Evolutionary conservation across 2,888 invertebrate genomes (phyloP), one percentile per base, ranked within the genome.

Genomic region (Tenthredo livida): DNA sequence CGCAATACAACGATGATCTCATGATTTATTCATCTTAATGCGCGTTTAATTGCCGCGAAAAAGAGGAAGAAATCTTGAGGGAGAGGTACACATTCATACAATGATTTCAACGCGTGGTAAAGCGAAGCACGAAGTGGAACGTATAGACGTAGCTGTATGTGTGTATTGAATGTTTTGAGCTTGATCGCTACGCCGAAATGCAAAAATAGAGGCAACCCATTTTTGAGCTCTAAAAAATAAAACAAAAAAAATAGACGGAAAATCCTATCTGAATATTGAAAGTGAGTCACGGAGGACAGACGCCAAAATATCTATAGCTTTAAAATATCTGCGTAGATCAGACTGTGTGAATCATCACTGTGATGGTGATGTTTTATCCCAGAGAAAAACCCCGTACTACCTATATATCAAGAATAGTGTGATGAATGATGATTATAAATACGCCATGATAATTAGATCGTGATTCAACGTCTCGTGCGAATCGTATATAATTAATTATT

Each of bases 41-140:
- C 21, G 61, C 29, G 67, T 67, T 67, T 67, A 67, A 67, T 67
- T 29, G 67, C 67, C 33, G 7, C 67, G 33, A 29, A 25, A 1
- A n/a, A 61, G 21, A 25, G 12, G 21, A 61, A 61, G 21, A 61
- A 67, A 67, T 67, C 33, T 67, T 29, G 17, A 21, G 21, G 2
- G 25, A 25, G 21, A n/a, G n/a, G n/a, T n/a, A n/a, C n/a, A n/a
- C n/a, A n/a, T n/a, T n/a, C n/a, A 10, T 61, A 61, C 4, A 29
- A 29, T 33, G 50, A 77, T 54, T 77, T 77, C 10, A 77, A 77
- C 77, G 77, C 54, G 77, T 77, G 77, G 50, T 50, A 33, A 77
- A 77, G 50, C 33, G 33, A 54, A 54, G n/a, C 54, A 33, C 47
- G n/a, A 50, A 50, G 47, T 77, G 47, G 77, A 77, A 54, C 47